phyloP scores from a whole-genome alignment of 1,140 invertebrate genomes.

The Papilio polytes region DNA sequence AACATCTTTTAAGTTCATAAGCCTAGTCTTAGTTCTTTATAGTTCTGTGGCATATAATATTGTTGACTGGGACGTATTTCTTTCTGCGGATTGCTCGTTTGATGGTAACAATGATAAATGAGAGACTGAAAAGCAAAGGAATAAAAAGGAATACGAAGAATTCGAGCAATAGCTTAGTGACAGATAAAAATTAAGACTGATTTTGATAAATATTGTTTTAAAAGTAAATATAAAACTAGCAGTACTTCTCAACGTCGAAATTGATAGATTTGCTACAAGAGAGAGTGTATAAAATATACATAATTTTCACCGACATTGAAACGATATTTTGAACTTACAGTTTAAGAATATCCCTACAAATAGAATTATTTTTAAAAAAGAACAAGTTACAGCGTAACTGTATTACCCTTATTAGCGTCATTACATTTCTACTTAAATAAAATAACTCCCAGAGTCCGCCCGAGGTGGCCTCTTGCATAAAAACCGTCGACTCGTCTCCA shows the following conservation, averaged over 20 bases:
- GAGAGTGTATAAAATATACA: too few relatives aligned
- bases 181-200: not conserved
- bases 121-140: not conserved
- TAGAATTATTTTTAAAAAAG: not conserved
- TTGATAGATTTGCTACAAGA: not conserved
- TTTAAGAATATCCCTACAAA: not conserved
- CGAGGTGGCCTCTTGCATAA: constrained; percentile 45
- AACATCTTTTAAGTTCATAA: too few relatives aligned
- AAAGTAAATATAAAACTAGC: not conserved
- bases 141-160: not conserved
- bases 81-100: not conserved
- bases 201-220: not conserved
- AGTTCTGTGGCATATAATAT: too few relatives aligned
- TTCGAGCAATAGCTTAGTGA: not conserved
- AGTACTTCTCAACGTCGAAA: not conserved
- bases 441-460: constrained; percentile 20
- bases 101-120: constrained; percentile 2
- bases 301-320: too few relatives aligned
- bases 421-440: constrained; percentile 29
- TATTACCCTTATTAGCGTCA: constrained; percentile 10
- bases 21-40: too few relatives aligned
- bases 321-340: not conserved
- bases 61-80: not conserved
- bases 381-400: not conserved
- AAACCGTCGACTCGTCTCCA: constrained; percentile 49